These are phyloP conservation scores for Dryobates pubescens DNA, from an alignment of 2,797 vertebrate genomes.

Conservation along the genomic window DNA sequence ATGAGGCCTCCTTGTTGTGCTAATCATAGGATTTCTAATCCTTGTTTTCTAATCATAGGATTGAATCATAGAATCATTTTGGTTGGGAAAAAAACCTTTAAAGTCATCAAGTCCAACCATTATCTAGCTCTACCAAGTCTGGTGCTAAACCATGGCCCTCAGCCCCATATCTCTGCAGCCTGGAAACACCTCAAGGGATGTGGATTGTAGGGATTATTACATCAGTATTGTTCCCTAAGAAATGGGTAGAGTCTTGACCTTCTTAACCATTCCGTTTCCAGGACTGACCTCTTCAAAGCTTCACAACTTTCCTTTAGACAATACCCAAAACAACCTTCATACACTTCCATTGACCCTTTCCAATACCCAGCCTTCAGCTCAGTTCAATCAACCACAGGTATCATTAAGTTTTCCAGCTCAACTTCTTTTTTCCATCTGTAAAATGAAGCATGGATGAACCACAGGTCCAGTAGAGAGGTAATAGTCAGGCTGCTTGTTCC, in stretches of 20 bases:
- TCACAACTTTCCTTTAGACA: rapidly evolving
- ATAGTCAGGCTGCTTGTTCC: background rate
- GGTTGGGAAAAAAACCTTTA: too few relatives aligned
- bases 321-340: background rate
- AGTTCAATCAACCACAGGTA: background rate
- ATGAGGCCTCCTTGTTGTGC: background rate
- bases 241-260: background rate
- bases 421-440: background rate
- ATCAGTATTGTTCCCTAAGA: background rate
- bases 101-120: too few relatives aligned
- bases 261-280: background rate
- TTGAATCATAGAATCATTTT: too few relatives aligned
- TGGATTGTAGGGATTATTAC: background rate
- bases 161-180: too few relatives aligned
- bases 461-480: background rate
- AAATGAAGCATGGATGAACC: rapidly evolving
- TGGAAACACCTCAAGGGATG: too few relatives aligned
- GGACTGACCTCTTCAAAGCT: rapidly evolving
- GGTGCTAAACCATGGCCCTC: too few relatives aligned
- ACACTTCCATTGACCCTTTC: background rate
- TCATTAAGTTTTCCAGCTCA: rapidly evolving
- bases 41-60: background rate
- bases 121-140: too few relatives aligned
- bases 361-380: rapidly evolving
- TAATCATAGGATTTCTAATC: too few relatives aligned